Evolutionary conservation across 2,888 invertebrate genomes (phyloP).

Genomic region (Anthophora plumipes): DNA sequence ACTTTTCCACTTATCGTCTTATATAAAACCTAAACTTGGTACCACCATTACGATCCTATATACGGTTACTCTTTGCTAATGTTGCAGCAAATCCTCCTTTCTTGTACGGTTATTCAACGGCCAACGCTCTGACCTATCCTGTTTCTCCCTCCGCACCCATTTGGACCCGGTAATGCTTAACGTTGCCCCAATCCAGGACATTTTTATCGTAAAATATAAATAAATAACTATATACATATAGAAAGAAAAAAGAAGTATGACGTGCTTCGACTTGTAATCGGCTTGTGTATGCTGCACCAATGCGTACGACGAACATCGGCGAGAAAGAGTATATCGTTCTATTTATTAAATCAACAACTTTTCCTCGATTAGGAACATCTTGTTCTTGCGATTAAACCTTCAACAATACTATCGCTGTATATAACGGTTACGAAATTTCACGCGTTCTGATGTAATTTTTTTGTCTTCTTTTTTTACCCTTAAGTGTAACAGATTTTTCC

Average conservation of each 20-base stretch:
- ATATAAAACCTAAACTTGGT: conserved; percentile 61
- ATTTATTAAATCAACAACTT: not conserved
- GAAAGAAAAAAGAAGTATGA: conserved; percentile 4
- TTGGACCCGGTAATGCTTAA: conserved; percentile 56
- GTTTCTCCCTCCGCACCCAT: conserved; percentile 13
- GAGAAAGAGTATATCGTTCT: conserved; percentile 12
- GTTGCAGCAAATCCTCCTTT: conserved; percentile 49
- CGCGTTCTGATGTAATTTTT: too few species aligned
- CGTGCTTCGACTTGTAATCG: conserved; percentile 35
- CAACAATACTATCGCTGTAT: not conserved
- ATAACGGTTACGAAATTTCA: too few species aligned
- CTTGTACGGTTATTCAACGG: conserved; percentile 46
- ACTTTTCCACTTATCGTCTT: conserved; percentile 72
- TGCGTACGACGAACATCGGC: conserved; percentile 58
- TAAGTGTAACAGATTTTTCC: too few species aligned
- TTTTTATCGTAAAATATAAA: conserved; percentile 33
- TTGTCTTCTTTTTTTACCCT: too few species aligned
- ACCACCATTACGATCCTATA: conserved; percentile 56
- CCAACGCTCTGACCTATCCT: conserved; percentile 11
- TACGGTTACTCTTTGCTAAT: conserved; percentile 66
- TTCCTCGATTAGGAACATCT: too few species aligned
- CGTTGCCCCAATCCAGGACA: conserved; percentile 57
- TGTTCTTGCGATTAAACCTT: not conserved
- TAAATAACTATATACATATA: too few species aligned
- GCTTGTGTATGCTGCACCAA: conserved; percentile 42